Base-by-base conservation (phyloP, 2,888 invertebrate species). In the Arge pagana region DNA sequence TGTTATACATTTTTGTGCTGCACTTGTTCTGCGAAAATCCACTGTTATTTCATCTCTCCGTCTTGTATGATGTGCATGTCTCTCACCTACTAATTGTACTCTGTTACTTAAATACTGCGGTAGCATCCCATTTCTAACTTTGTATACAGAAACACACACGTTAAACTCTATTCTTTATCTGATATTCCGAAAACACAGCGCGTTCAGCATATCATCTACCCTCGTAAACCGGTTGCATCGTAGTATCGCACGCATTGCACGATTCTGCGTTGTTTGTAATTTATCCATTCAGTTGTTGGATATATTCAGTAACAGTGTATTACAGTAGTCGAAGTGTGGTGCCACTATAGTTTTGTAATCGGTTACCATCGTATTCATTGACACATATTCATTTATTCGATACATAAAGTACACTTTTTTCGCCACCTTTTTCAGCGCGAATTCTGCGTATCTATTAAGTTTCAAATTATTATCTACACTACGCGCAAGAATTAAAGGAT, bases 191-290 rank as follows among this genome's bases (percentile, higher is more conserved):
- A 55, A 55, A 23, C 35, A 19, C 26, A 50, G 21, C 10, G 39
- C 48, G 2, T 49, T 13, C 3, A 50, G 13, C 50, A 50, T 50
- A 26, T 36, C 37, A 3, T 2, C 37, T 18, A 52, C 28, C n/a
- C 21, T 41, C 15, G 50, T 45, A 24, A 50, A 50, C 28, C 37
- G 11, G 8, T 39, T 21, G 2, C 45, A 45, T 3, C 43, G 30
- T n/a, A 55, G 23, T 37, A 55, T 55, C 3, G 35, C 30, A n/a
- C 48, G 33, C 43, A 55, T 52, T 4, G 49, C 52, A 7, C 49
- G 30, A 37, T 55, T 52, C 23, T 55, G 55, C 1, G 52, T 42
- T 31, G 19, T 39, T 33, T 49, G 54, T 4, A 54, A 16, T 26
- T 35, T 50, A 7, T 11, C 21, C 41, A 26, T 30, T 31, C 41